A percentile compares a stretch with the other conserved stretches of the same genome.
phyloP scores from a whole-genome alignment of 2,797 vertebrate genomes.

The Aratinga solstitialis region DNA sequence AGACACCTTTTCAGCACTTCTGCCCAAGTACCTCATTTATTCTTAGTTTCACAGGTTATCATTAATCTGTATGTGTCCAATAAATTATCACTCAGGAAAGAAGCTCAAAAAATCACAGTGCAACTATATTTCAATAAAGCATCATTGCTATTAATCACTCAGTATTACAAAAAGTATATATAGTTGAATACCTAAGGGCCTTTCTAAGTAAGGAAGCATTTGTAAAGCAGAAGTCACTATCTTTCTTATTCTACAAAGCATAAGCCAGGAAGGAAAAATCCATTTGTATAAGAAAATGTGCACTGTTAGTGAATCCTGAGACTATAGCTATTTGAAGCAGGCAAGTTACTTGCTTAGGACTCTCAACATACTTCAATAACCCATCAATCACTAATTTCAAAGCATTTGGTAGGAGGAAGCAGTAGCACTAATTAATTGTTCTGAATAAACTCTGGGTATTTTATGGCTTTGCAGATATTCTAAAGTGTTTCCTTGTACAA shows the following conservation, averaged over 20 bases:
- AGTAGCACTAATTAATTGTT: not conserved
- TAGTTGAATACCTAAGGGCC: not conserved
- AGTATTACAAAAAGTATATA: not conserved
- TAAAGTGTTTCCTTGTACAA: not conserved
- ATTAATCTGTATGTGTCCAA: not conserved
- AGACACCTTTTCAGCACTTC: not conserved
- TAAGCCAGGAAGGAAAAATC: not conserved
- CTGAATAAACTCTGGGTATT: not conserved
- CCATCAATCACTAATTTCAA: not conserved
- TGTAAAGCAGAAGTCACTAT: not conserved
- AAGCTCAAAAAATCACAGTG: not conserved
- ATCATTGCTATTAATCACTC: not conserved
- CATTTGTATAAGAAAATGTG: not conserved
- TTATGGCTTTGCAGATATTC: not conserved
- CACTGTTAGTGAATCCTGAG: not conserved
- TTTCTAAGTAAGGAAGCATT: not conserved
- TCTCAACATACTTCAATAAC: not conserved
- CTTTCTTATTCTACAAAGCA: not conserved
- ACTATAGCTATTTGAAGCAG: not conserved
- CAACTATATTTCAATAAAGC: not conserved
- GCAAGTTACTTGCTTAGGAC: not conserved
- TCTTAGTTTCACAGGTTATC: not conserved
- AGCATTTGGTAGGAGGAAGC: not conserved
- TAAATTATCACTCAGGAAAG: not conserved
- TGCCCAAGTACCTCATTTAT: not conserved